Base-by-base conservation (phyloP, 1,140 invertebrate species). In the Lordiphosa mommai region DNA sequence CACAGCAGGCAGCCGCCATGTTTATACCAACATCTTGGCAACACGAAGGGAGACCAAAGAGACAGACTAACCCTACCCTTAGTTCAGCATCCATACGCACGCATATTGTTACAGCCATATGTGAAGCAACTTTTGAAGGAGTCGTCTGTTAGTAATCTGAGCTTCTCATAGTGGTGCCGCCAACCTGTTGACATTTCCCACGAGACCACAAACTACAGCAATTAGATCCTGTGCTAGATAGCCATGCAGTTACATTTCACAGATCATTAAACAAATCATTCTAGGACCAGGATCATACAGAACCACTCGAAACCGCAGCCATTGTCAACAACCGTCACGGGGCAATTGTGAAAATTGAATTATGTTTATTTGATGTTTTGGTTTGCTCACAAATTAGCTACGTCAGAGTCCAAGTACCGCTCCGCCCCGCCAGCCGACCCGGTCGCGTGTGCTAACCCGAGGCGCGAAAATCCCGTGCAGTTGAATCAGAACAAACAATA, bases 291-390 rank as follows among this genome's bases (percentile, higher is more conserved):
- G 43, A 55, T 58, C 37, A 43, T 27, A 5, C 23, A 32, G 34
- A 52, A 73, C 53, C 73, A 82, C 76, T 72, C 58, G 59, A 71
- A 71, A 61, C 72, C 72, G 36, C 72, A 72, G 65, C 20, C 55
- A 36, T 36, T 74, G 71, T 68, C 71, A 74, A 44, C 41, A 50
- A 13, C 51, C 68, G 50, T 68, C 64, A 56, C 38, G 16, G 48
- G 37, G 58, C 77, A 87, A 87, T 87, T 87, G 84, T 79, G 66
- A 40, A 87, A 87, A 87, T 87, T 87, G 85, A 87, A 87, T 87
- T 87, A 87, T 87, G 85, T 87, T 79, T 87, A 87, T 85, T 85
- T 85, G 80, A 85, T 87, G 74, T 84, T 84, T 84, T 84, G 77
- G 73, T 87, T 85, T 85, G 61, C 80, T 66, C 61, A 46, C 70